Conservation (phyloP, 2,113 vertebrate genomes). For the Sylvietta virens region DNA sequence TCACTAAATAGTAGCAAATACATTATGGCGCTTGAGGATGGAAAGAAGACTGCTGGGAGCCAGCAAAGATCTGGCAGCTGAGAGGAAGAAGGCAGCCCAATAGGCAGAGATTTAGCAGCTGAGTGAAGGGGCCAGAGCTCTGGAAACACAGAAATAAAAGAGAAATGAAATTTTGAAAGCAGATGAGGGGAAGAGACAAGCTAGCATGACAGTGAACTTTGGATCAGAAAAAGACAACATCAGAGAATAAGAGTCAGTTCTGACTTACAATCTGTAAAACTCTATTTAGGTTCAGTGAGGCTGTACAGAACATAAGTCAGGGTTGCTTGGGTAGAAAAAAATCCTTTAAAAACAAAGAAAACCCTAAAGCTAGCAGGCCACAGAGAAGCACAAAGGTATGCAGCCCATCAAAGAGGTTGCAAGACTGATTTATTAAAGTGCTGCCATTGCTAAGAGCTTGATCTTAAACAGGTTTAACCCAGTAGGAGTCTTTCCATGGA, state of each 20-base stretch:
- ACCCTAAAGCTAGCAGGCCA: not conserved
- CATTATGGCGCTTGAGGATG: not conserved
- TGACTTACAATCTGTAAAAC: slow-evolving; percentile 4
- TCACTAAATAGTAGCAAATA: not conserved
- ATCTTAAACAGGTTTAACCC: not conserved
- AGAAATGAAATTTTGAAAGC: not conserved
- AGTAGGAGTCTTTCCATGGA: not conserved
- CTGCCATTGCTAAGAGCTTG: not conserved
- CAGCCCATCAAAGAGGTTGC: not conserved
- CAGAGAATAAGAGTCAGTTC: not conserved
- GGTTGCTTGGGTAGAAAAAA: not conserved
- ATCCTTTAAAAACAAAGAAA: slow-evolving; percentile 9
- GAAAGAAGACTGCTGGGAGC: not conserved
- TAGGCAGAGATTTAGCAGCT: not conserved
- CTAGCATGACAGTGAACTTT: not conserved
- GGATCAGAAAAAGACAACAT: slow-evolving; percentile 1
- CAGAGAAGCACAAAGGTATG: not conserved
- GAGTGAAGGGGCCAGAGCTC: not conserved
- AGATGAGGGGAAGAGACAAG: not conserved
- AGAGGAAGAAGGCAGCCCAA: not conserved
- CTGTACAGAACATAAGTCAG: not conserved
- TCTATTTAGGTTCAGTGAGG: not conserved
- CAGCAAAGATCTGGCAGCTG: not conserved
- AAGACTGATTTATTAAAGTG: not conserved
- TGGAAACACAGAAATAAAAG: slow-evolving; percentile 2